Conservation (phyloP, 1,140 invertebrate species). For the Solenopsis invicta region DNA sequence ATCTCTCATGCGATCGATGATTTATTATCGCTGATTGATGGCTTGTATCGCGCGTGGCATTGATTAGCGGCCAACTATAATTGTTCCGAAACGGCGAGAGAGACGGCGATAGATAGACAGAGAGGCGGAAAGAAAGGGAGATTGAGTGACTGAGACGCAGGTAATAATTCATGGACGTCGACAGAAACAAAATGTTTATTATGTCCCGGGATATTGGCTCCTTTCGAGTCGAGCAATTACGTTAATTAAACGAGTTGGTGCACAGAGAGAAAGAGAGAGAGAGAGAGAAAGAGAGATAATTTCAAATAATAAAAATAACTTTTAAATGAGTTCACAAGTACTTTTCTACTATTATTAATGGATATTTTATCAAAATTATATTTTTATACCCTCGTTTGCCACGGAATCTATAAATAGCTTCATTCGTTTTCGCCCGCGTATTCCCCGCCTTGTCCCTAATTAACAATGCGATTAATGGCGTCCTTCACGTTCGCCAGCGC, state of each 20-base stretch:
- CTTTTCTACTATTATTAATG: not conserved
- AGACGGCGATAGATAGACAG: not conserved
- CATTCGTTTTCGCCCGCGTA: not conserved
- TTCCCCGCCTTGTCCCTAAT: slow-evolving; percentile 13
- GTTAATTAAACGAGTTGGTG: slow-evolving; percentile 22
- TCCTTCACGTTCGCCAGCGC: not conserved
- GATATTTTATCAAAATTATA: not conserved
- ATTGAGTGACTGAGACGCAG: slow-evolving; percentile 21
- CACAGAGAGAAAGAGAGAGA: not conserved
- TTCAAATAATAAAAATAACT: not conserved
- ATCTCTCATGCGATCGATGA: slow-evolving; percentile 32
- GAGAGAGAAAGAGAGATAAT: too few relatives aligned
- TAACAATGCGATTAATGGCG: slow-evolving; percentile 25
- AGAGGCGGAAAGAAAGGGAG: not conserved
- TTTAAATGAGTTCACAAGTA: not conserved
- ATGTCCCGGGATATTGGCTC: not conserved
- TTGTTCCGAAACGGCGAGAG: slow-evolving; percentile 15
- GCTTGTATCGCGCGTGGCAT: slow-evolving; percentile 49
- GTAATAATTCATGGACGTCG: slow-evolving; percentile 40
- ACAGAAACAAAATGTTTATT: slow-evolving; percentile 40
- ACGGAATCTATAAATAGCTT: not conserved
- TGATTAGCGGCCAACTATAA: slow-evolving; percentile 54
- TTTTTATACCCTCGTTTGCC: too few relatives aligned
- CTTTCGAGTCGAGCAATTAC: slow-evolving; percentile 7
- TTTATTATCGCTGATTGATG: slow-evolving; percentile 63